A percentile compares a stretch with the other conserved stretches of the same genome.
phyloP scores from a whole-genome alignment of 2,797 vertebrate genomes.

The Capromys pilorides region DNA sequence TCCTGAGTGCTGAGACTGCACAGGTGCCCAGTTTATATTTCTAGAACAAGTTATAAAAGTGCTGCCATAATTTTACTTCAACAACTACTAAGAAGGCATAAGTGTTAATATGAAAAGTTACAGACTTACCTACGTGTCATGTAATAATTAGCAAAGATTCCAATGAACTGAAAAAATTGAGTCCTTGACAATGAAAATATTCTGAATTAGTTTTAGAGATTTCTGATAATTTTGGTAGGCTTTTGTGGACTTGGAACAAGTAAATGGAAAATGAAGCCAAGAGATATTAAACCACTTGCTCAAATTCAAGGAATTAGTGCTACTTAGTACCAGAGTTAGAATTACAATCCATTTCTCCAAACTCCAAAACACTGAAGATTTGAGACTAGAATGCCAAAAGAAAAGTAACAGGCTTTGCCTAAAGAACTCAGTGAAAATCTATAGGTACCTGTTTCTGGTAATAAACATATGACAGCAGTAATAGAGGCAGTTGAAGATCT shows the following conservation, averaged over 20 bases:
- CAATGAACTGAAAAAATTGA: neutral
- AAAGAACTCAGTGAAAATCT: conserved; percentile 39
- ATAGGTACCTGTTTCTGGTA: neutral
- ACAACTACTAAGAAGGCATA: neutral
- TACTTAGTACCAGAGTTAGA: neutral
- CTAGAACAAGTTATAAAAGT: neutral
- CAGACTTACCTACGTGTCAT: neutral
- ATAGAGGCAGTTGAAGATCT: conserved; percentile 3
- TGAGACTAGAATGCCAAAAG: conserved; percentile 11
- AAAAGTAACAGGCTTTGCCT: neutral
- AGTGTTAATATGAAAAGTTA: neutral
- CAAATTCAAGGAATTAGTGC: conserved; percentile 17
- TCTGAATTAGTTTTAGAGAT: neutral
- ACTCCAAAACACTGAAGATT: neutral
- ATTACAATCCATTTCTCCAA: neutral
- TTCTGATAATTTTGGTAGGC: neutral
- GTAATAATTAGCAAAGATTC: neutral
- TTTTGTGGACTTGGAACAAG: neutral
- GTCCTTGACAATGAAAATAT: neutral
- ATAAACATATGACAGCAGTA: conserved; percentile 14
- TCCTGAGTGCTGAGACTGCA: neutral
- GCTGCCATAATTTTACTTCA: neutral
- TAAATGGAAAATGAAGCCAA: conserved; percentile 48
- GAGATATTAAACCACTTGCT: conserved; percentile 33
- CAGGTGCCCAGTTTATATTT: neutral